Base-by-base conservation (phyloP, 2,797 vertebrate species). In the Tragopan temminckii region DNA sequence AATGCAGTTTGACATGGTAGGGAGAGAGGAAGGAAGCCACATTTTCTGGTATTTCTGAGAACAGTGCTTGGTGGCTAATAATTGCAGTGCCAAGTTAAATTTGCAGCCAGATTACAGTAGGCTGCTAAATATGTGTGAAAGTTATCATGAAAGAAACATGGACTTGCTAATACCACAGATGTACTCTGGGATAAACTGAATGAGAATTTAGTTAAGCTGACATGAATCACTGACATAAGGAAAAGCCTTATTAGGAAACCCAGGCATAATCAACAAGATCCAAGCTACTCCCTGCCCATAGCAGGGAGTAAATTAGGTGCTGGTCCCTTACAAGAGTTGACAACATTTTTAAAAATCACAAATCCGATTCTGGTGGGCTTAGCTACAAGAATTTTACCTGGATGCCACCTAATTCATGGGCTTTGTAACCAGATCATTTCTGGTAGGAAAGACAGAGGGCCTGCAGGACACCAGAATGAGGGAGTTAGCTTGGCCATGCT, bases 81-180 rank as follows among this genome's bases (percentile, higher is more conserved):
- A 9, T n/a, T 33, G 21, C 23, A 62, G 13, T 85, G 80, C 42
- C 82, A 91, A 93, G 19, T 52, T 85, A 84, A 62, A 80, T 76
- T 91, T 93, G 38, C 80, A 95, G 62, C 80, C 85, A 91, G 85
- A 88, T 85, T 80, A 93, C 8, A 88, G n/a, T 19, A 77, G 20
- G 53, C 42, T 93, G 48, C 52, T 93, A 89, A 96, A 96, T 71
- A 82, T 27, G 43, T 93, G 77, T 93, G 77, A 91, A 96, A 89
- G 31, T 59, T 50, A 33, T 64, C 6, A 92, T 88, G 82, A 94
- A 94, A 89, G 92, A 96, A 89, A 35, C 87, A 92, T 84, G 82
- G 77, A 36, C 24, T 88, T 48, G 6, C 55, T 86, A 80, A 79
- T 50, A 63, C 55, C 77, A 88, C 72, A 83, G 66, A 78, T 63